Conservation (phyloP, 2,888 invertebrate genomes). For the Electrophaes corylata region DNA sequence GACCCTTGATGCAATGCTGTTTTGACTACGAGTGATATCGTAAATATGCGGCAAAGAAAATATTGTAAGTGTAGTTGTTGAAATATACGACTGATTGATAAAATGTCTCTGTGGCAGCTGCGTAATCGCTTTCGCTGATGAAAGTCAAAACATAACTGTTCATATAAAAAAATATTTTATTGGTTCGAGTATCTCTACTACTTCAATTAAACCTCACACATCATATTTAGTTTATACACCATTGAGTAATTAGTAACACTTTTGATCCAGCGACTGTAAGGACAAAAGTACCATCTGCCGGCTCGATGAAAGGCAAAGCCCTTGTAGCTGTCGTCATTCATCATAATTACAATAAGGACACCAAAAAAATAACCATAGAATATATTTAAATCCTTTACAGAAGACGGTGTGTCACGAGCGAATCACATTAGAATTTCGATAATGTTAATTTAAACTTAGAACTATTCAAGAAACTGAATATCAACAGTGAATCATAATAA, state of each 20-base stretch:
- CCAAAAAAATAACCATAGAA: constrained; percentile 50
- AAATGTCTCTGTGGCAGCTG: constrained; percentile 66
- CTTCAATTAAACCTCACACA: constrained; percentile 33
- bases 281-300: constrained; percentile 53
- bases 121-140: constrained; percentile 67
- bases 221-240: constrained; percentile 29
- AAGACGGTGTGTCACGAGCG: constrained; percentile 42
- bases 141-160: constrained; percentile 64
- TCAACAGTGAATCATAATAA: constrained; percentile 64
- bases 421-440: constrained; percentile 34
- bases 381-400: constrained; percentile 44
- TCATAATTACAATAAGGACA: constrained; percentile 61
- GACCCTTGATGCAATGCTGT: constrained; percentile 61
- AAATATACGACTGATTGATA: constrained; percentile 67
- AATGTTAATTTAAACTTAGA: constrained; percentile 22
- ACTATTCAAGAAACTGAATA: constrained; percentile 47
- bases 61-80: constrained; percentile 64
- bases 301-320: constrained; percentile 55
- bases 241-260: constrained; percentile 39
- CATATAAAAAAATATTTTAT: constrained; percentile 43
- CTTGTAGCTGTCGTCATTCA: constrained; percentile 59
- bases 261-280: constrained; percentile 30
- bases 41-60: constrained; percentile 68
- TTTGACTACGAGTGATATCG: constrained; percentile 58
- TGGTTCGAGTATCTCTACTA: constrained; percentile 31